Conservation (phyloP, 2,113 vertebrate genomes). For the Ammodramus savannarum region DNA sequence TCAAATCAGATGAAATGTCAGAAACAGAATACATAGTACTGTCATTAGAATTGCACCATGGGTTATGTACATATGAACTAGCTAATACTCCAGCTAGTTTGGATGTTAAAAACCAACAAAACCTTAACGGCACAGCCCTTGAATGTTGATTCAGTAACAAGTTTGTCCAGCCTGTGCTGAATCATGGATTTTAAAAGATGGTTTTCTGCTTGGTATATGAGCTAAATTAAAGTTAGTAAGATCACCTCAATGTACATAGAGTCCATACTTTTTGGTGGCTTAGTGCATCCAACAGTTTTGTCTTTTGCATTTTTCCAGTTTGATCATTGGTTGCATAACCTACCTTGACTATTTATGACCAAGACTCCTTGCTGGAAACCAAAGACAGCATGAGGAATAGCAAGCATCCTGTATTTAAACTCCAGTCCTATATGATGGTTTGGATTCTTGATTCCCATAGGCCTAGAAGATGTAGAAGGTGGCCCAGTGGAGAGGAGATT, state of each 20-base stretch:
- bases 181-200: not conserved
- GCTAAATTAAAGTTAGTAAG: not conserved
- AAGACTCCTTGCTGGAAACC: not conserved
- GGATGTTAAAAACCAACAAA: not conserved
- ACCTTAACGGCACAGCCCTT: not conserved
- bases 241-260: not conserved
- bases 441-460: not conserved
- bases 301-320: not conserved
- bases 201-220: not conserved
- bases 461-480: not conserved
- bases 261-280: not conserved
- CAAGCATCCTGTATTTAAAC: not conserved
- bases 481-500: not conserved
- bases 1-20: not conserved
- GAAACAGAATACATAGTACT: not conserved
- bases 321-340: not conserved
- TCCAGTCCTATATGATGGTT: not conserved
- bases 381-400: not conserved
- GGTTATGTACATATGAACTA: not conserved
- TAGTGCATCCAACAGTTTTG: not conserved
- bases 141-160: not conserved
- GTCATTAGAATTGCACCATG: not conserved
- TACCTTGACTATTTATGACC: not conserved
- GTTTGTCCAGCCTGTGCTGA: not conserved
- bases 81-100: not conserved